phyloP scores from a whole-genome alignment of 2,888 invertebrate genomes.

The Amphipyra berbera region DNA sequence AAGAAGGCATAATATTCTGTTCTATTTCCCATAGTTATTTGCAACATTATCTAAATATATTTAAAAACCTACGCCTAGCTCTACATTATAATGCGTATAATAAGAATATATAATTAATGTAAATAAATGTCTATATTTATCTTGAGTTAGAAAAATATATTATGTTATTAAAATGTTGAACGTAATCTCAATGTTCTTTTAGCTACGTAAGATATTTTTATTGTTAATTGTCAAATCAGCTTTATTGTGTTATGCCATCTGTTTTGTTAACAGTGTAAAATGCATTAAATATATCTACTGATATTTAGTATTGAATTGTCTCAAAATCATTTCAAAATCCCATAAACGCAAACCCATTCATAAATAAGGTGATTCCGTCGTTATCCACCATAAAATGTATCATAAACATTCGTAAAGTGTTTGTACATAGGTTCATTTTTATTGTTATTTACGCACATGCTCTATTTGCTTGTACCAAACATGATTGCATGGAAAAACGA shows the following conservation, averaged over 20 bases:
- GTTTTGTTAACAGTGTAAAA: slow-evolving; percentile 30
- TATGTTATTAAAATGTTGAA: slow-evolving; percentile 10
- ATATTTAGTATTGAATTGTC: slow-evolving; percentile 1
- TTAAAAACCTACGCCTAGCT: background rate
- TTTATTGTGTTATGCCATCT: slow-evolving; percentile 21
- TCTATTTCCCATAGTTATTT: background rate
- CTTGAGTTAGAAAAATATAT: slow-evolving; percentile 8
- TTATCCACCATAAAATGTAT: too few species aligned
- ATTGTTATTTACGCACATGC: slow-evolving; percentile 7
- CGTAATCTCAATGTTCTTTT: slow-evolving; percentile 2
- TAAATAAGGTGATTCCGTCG: too few species aligned
- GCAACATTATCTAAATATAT: background rate
- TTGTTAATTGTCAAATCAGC: slow-evolving; percentile 30
- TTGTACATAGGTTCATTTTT: background rate
- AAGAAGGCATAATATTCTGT: too few species aligned
- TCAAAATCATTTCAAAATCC: background rate
- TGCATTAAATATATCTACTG: slow-evolving; percentile 24
- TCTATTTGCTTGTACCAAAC: slow-evolving; percentile 10
- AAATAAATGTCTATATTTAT: background rate
- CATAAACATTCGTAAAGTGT: too few species aligned
- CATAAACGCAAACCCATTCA: background rate
- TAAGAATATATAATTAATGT: background rate
- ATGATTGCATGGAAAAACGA: slow-evolving; percentile 13
- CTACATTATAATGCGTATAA: background rate
- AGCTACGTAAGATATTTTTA: background rate